Base-by-base conservation (phyloP, 2,888 invertebrate genomes). In the Protonemura montana region DNA sequence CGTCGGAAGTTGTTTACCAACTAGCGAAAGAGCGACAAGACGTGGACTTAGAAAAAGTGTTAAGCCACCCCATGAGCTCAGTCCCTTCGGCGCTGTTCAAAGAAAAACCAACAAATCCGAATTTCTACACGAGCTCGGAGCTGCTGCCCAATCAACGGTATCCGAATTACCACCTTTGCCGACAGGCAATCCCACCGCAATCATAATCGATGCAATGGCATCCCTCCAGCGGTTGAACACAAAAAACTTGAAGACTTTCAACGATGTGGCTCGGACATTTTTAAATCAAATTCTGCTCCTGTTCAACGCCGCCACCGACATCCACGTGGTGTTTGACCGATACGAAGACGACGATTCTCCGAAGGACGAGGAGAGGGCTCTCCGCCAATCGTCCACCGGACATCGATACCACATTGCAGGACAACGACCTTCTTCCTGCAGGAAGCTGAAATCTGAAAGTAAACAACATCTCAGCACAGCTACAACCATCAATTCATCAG, bases 271-370 rank as follows among this genome's bases (percentile, higher is more conserved):
- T 10, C 27, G 21, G 6, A 6, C 27, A 6, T 81, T 81, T 27
- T 16, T 27, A 16, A 5, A 27, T 6, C 28, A 5, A 28, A 29
- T 29, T 7, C 16, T 81, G 5, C 21, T 7, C 6, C 81, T 81
- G 16, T 81, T 81, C 27, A 7, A 7, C 28, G 7, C 13, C 27
- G 81, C 81, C 27, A 3, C 16, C 27, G 81, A 81, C 25, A 29
- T 81, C 5, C 81, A 81, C 81, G 16, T 81, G 6, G 27, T 81
- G 28, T 81, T 81, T 81, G 81, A 81, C 81, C 26, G 81, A 81
- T 81, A 81, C 28, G 81, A 81, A 7, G 81, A 81, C 28, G 29
- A 81, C 21, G 27, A 81, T 3, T 81, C 81, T 16, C 21, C 81
- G 27, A 81, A 81, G 28, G 5, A 81, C 16, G 81, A 81, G 16